Evolutionary conservation across 2,797 vertebrate species (phyloP), one percentile per base, ranked within the genome.

Genomic region (Peromyscus eremicus): DNA sequence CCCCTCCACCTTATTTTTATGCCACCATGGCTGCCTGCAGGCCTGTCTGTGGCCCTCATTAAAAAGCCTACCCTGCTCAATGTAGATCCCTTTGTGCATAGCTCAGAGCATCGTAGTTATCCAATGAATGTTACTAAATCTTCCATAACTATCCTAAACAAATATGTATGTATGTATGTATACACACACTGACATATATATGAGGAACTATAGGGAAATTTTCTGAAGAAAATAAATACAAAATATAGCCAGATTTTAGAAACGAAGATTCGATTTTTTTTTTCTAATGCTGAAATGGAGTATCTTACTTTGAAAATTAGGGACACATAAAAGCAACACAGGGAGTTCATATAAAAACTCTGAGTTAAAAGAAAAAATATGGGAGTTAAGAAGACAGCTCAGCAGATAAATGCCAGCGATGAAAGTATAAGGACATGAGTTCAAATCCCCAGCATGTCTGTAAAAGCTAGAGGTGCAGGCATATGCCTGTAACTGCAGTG

Each of bases 311-410:
- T 55, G 23, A 77, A 98, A 91, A 27, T 71, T 66, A 46, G 37
- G 32, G 89, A 62, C 62, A 87, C 57, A 77, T 34, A 75, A 4
- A 89, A 93, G 8, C 27, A 75, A 27, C 37, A 77, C 3, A 92
- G 49, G 89, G 57, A 73, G 82, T 79, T 92, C 43, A 79, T 37
- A 82, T 0, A 46, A 94, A 96, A 96, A 94, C n/a, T 76, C 14
- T 43, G 25, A 84, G 46, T 93, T 91, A 13, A 40, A 77, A 77
- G 55, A n/a, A 27, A 55, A 55, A 70, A 29, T 21, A 29, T 46
- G n/a, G 17, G 60, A 40, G 9, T 64, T 11, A 68, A 46, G 2
- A 23, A n/a, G 10, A 55, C 16, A 52, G 14, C 25, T n/a, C 49
- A 55, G 23, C 32, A 55, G 85, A 73, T 40, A 55, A 55, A 29